Evolutionary conservation across 2,797 vertebrate genomes (phyloP), one percentile per base, ranked within the genome.

Genomic region (Acipenser oxyrinchus): DNA sequence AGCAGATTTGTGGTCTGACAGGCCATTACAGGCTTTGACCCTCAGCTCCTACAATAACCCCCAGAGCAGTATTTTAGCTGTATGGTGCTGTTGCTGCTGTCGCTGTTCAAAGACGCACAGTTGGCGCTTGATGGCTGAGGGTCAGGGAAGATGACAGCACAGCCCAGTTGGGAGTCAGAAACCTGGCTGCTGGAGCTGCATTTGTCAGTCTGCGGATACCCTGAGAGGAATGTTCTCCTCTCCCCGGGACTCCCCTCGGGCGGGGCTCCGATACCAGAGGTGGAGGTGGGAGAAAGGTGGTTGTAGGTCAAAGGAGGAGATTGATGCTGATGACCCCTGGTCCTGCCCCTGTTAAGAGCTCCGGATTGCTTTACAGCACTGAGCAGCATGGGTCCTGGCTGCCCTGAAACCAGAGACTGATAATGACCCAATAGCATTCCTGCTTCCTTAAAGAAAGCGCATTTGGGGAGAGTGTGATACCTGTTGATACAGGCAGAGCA

Each of bases 11-110:
- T 37, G 23, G 23, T 37, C 23, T 72, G 75, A 84, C 77, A 72
- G 80, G 77, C 83, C 84, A 80, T 82, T 77, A 76, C 84, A 83
- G 81, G 84, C 76, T 81, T 82, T 73, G 75, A 85, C 79, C 83
- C 77, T 86, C 82, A 77, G 77, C 85, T 85, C 79, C 81, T 78
- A 73, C 79, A 80, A 83, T 89, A 86, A 89, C 88, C 77, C 72
- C 76, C 55, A 65, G 78, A 72, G 70, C 76, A 78, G 77, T 62
- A 2, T 65, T 9, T 10, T 9, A 10, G 52, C 52, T n/a, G 9
- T 55, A 37, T 37, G 23, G 23, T 55, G n/a, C 52, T 55, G 52
- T 10, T 55, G 62, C 74, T 73, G 80, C 79, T 82, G 60, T 70
- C 81, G 83, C 78, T 37, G 80, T 84, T 86, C 80, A 85, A 84